Evolutionary conservation across 2,888 invertebrate genomes (phyloP), one percentile per base, ranked within the genome.

Genomic region (Drosophila rellima): DNA sequence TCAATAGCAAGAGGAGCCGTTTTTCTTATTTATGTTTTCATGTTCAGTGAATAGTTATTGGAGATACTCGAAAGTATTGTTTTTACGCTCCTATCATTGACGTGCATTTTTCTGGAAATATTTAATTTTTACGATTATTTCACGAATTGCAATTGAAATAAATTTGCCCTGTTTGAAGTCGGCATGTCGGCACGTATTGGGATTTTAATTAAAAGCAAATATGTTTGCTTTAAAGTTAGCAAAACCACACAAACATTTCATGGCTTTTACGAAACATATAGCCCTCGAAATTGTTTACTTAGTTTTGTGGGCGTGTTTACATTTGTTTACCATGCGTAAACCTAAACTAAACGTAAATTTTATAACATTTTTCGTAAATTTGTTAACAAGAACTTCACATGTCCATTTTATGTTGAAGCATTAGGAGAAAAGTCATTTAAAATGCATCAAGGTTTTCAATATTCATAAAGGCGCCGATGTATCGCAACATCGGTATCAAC

Each of bases 121-220:
- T 71, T 68, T 67, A 20, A 47, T 31, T 39, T 72, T 56, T 37
- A 18, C 52, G 52, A 54, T 52, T 31, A 50, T 68, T 54, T 68
- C 4, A 37, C 37, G 33, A 26, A 40, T 35, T 51, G 45, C 69
- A 59, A 45, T 60, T 33, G 52, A 65, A 52, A 54, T 70, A 26
- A 48, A 20, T 63, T 69, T 40, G 15, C 23, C 13, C 13, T 45
- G n/a, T 54, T 54, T 44, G 71, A 18, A 59, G 57, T 11, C 26
- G 8, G 26, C 23, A 26, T 20, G 44, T 40, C 6, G 17, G 17
- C 23, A 48, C 7, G 29, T 44, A 35, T 57, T 59, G 51, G 65
- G 64, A 44, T 77, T 86, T 86, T 83, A 82, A 82, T 82, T 82
- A 82, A 82, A 82, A 83, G 79, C 81, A 82, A 86, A 82, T 81